Evolutionary conservation across 2,113 vertebrate genomes (phyloP), one percentile per base, ranked within the genome.

Genomic region (Percopsis transmontana): DNA sequence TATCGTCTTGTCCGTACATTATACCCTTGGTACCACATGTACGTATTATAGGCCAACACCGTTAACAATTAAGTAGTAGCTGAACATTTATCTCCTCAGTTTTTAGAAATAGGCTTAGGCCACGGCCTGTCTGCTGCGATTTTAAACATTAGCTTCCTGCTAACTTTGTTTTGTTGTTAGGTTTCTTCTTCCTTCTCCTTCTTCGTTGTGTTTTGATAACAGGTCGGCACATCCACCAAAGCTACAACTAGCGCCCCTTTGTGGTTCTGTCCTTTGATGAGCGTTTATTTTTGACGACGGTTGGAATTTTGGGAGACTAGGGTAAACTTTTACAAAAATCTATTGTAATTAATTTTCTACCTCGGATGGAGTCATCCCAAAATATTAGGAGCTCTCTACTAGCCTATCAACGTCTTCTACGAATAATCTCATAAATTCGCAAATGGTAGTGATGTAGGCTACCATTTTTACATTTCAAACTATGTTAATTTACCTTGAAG

Each of bases 151-250:
- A 61, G 67, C 67, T 66, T 4, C 14, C 42, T 6, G 54, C 23
- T 75, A 62, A 19, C 44, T 65, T 47, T 76, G 76, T 87, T 90
- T 87, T 39, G 55, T 57, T 85, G 71, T 82, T 55, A 80, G 62
- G 77, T 79, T 66, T 68, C 44, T 60, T 40, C 38, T 12, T 11
- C 10, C 23, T 10, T 5, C 4, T 18, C 66, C 58, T 68, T 70
- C 71, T 61, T 84, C 39, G 27, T 23, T 39, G 44, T 42, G 14
- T 2, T 41, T 10, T 18, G 41, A 5, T 1, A 0, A 2, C 8
- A 15, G 21, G 5, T 2, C 33, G 21, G 40, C 39, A 40, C 63
- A 51, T 19, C 1, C 5, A 11, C 21, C 27, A n/a, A 47, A 47
- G 45, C 1, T 15, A 47, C 45, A 47, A 47, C 45, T 16, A 50